Evolutionary conservation across 2,797 vertebrate species (phyloP).

Genomic region (Miichthys miiuy): DNA sequence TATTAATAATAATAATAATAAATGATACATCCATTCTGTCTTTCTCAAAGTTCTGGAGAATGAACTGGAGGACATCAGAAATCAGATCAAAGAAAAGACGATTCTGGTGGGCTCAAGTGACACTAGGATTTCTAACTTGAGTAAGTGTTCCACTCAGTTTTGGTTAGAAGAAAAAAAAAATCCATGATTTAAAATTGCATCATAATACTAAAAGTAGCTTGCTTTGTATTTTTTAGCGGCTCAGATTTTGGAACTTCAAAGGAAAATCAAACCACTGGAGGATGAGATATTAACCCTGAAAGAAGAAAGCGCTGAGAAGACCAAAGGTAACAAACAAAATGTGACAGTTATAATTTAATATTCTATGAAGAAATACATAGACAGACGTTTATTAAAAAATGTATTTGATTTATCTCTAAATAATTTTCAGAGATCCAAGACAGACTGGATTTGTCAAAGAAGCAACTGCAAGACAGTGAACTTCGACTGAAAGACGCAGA

Average conservation of each 20-base stretch:
- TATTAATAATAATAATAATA: background rate
- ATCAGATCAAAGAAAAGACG: slow-evolving; percentile 52
- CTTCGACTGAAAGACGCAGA: slow-evolving; percentile 18
- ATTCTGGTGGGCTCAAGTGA: background rate
- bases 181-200: background rate
- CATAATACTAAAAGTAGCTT: background rate
- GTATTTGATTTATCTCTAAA: background rate
- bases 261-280: slow-evolving; percentile 45
- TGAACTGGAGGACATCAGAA: slow-evolving; percentile 41
- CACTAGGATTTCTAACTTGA: slow-evolving; percentile 23
- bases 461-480: slow-evolving; percentile 55
- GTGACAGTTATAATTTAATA: background rate
- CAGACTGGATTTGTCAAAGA: slow-evolving; percentile 30
- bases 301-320: background rate
- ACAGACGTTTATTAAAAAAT: background rate
- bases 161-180: background rate
- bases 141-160: slow-evolving; percentile 36
- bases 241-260: slow-evolving; percentile 56
- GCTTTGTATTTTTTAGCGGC: slow-evolving; percentile 38
- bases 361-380: rapidly evolving
- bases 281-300: slow-evolving; percentile 25
- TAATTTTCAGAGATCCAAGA: slow-evolving; percentile 47
- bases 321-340: slow-evolving; percentile 41
- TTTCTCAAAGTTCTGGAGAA: slow-evolving; percentile 57
- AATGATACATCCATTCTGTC: background rate